Base-by-base conservation (phyloP, 2,797 vertebrate species). In the Parauchenoglanis ngamensis region DNA sequence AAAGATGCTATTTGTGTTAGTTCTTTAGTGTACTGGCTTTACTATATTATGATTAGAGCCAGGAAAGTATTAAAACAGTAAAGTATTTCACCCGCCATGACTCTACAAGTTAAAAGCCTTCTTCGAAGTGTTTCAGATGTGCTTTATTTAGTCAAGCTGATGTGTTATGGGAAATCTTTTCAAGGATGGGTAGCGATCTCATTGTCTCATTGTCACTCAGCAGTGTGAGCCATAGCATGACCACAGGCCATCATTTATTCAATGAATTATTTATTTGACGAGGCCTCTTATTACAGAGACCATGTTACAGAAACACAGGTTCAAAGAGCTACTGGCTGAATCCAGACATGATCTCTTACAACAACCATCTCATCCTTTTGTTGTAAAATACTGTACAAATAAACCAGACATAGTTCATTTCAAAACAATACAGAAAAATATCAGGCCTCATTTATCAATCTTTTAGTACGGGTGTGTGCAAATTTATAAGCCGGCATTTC, bases 181-280 rank as follows among this genome's bases (percentile, higher is more conserved):
- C 65, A 44, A 31, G n/a, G 5, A 52, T 13, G 23, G 6, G 40
- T 44, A n/a, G 7, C 40, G 15, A 17, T 80, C 25, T 86, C 56
- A 54, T n/a, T 12, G 49, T 54, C 70, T 86, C 46, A 57, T 88
- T 85, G n/a, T 61, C 52, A 56, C 73, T 79, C 44, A 10, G 35
- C 70, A 13, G 54, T 87, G 78, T 44, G 84, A 17, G 13, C 4
- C 65, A 67, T 56, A 78, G 61, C n/a, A 72, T 83, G 31, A 86
- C 77, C 76, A 88, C 56, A 88, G 77, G 19, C 88, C 88, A 92
- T 92, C 87, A 92, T 85, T 92, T 89, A 92, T 91, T 90, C 86
- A 91, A 91, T 85, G 19, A 83, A 92, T 92, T 85, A 92, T 85
- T 92, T 86, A 92, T 91, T 91, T 76, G 91, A 90, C 57, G 31